Base-by-base conservation (phyloP, 1,140 invertebrate genomes). In the Caenorhabditis latens region DNA sequence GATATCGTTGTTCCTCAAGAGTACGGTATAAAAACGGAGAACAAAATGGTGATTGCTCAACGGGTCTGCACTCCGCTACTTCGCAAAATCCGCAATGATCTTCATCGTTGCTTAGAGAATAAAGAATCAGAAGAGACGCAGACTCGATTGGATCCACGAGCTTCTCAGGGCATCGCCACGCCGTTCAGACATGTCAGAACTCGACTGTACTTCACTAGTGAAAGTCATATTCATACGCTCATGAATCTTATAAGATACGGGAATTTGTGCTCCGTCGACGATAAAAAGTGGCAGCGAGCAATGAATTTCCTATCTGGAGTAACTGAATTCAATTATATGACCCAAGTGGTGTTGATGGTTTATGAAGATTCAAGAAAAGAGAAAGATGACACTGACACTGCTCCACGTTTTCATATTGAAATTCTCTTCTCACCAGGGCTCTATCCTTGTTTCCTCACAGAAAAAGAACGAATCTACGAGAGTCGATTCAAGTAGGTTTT, bases 1-100 rank as follows among this genome's bases (percentile, higher is more conserved):
- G 98, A 99, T 93, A 97, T 99, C 90, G 97, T 99, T 5, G 98
- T 99, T 93, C 98, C 98, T 46, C 98, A 99, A 95, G 98, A 99
- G 94, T 99, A 99, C 93, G 98, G 98, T 14, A 94, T 99, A 87
- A 97, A 96, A 3, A 95, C 96, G 67, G 95, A 97, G 93, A 98
- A 99, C 93, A 99, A 99, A 93, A 93, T 99, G 57, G 96, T 96
- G 9, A 99, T 99, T 89, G 97, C 97, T 2, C 96, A 99, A 94
- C 97, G 97, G 19, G 98, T 99, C 88, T 99, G 98, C 92, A 97
- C 97, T 0, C 98, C 98, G 7, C 93, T 99, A 43, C 93, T 99
- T 85, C 96, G 97, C 89, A 99, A 99, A 93, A 99, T 99, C 85
- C 95, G 96, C 88, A 96, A 96, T 6, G 98, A 99, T 94, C 94